phyloP scores from a whole-genome alignment of 2,113 vertebrate genomes.

The Phrynosoma platyrhinos region DNA sequence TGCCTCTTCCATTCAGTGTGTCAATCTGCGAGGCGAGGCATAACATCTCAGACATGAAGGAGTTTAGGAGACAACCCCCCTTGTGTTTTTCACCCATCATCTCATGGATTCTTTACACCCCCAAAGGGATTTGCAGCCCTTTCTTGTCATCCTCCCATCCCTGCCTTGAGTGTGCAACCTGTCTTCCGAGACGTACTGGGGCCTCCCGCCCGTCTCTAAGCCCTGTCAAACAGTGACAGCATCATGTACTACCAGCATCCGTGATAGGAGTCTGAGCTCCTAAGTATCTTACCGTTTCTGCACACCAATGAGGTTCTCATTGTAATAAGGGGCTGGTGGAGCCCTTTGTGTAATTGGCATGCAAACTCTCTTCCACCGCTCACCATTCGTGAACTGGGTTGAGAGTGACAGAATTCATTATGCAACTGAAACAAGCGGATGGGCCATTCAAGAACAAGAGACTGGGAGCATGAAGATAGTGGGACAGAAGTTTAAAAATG shows the following conservation, averaged over 20 bases:
- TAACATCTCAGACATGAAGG: conserved; percentile 18
- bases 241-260: conserved; percentile 44
- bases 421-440: conserved; percentile 62
- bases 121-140: conserved; percentile 47
- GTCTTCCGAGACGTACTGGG: conserved; percentile 19
- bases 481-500: conserved; percentile 61
- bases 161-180: conserved; percentile 25
- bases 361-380: conserved; percentile 67
- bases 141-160: conserved; percentile 18
- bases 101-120: conserved; percentile 45
- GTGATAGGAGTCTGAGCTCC: conserved; percentile 53
- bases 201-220: background rate
- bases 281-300: conserved; percentile 72
- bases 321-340: conserved; percentile 72
- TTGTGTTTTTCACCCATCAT: background rate
- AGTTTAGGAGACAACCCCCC: background rate
- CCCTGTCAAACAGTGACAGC: conserved; percentile 58
- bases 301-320: conserved; percentile 63
- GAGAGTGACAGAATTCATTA: conserved; percentile 80
- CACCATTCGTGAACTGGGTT: conserved; percentile 60
- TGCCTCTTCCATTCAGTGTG: conserved; percentile 41
- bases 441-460: conserved; percentile 64
- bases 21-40: background rate
- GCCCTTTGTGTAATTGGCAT: conserved; percentile 73
- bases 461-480: conserved; percentile 67